Conservation (phyloP, 2,113 vertebrate genomes). For the Etheostoma cragini region DNA sequence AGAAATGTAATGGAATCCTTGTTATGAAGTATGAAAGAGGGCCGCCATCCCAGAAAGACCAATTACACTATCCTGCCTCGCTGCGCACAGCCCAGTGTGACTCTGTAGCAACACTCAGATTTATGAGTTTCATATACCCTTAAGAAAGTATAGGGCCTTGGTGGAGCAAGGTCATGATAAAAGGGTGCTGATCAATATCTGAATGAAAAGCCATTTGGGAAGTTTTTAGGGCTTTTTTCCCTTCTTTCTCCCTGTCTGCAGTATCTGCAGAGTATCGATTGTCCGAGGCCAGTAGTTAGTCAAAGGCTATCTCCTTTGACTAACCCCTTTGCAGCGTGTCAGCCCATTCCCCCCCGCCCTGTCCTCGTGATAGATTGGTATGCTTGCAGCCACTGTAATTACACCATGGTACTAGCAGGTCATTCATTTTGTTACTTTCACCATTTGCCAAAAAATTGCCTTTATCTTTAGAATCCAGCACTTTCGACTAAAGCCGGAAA, state of each 20-base stretch:
- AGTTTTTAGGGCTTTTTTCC: constrained; percentile 90
- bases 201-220: constrained; percentile 93
- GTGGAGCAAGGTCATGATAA: constrained; percentile 92
- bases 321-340: constrained; percentile 95
- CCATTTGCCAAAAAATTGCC: constrained; percentile 94
- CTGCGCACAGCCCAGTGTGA: constrained; percentile 55
- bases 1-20: constrained; percentile 62
- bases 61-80: constrained; percentile 68
- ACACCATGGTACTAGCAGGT: constrained; percentile 93
- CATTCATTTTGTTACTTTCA: constrained; percentile 99
- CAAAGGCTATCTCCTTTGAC: constrained; percentile 99
- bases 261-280: constrained; percentile 97
- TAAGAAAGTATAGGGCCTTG: constrained; percentile 89
- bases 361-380: constrained; percentile 95
- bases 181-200: constrained; percentile 92
- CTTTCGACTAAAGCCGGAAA: constrained; percentile 91
- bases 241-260: constrained; percentile 85
- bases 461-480: constrained; percentile 96
- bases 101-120: constrained; percentile 84
- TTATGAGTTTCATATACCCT: constrained; percentile 90
- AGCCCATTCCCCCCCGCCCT: constrained; percentile 83
- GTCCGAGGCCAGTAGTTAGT: constrained; percentile 95
- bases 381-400: constrained; percentile 98
- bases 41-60: constrained; percentile 71
- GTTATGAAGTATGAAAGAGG: constrained; percentile 66